Evolutionary conservation across 2,888 invertebrate genomes (phyloP), one percentile per base, ranked within the genome.

Genomic region (Hetaerina titia): DNA sequence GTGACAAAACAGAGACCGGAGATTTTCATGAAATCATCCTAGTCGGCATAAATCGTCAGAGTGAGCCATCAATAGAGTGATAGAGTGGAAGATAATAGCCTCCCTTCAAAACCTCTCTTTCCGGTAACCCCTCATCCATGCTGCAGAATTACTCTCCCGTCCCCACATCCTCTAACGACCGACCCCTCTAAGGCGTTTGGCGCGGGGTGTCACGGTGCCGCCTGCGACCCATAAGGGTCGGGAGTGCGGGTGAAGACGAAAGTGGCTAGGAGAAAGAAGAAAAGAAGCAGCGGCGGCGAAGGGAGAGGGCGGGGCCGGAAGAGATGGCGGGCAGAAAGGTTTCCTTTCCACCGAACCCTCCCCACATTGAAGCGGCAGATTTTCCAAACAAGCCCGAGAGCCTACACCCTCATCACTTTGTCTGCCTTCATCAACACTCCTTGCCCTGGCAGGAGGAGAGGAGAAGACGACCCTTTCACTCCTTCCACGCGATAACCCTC

Each of bases 341-440:
- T 69, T n/a, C 69, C 69, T 19, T 17, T 17, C 60, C 13, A 17
- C 11, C 60, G 22, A 63, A 31, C 25, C 63, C 63, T 63, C 90
- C 92, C 15, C 31, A 45, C 31, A 19, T 56, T 64, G 56, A 17
- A 31, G 92, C 56, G 56, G 92, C 64, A 64, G 69, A 92, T 69
- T 69, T 58, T 89, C 89, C 89, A 89, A 89, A 89, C 89, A 89
- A 89, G 89, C 89, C 89, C 89, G 11, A 89, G 89, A 56, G 89
- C 56, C 11, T 88, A 88, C 56, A 88, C 88, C 89, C 89, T 89
- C 89, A 58, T 89, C 89, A 89, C 89, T 89, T 89, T 89, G 56
- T 58, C 58, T n/a, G 89, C 89, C 89, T 89, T 89, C 89, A 89
- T 89, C 89, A 89, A 89, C 89, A 89, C 89, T 56, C 89, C 89